phyloP scores from a whole-genome alignment of 2,888 invertebrate genomes.

The Rotaria sp. region DNA sequence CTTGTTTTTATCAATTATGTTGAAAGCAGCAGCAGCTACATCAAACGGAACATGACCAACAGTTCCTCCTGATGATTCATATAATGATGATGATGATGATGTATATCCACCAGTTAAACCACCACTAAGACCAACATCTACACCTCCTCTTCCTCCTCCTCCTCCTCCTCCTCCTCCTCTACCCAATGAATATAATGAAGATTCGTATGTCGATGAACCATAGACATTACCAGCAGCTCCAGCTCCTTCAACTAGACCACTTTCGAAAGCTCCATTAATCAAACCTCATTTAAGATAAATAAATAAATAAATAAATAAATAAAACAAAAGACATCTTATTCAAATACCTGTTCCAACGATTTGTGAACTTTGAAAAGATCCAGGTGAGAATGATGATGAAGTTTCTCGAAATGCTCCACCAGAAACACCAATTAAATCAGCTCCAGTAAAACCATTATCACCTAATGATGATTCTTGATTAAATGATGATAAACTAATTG shows the following conservation, averaged over 20 bases:
- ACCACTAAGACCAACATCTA: no score
- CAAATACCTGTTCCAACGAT: not conserved
- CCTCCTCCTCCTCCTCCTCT: not conserved
- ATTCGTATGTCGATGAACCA: not conserved
- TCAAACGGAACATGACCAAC: not conserved
- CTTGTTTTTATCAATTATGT: not conserved
- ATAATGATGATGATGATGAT: not conserved
- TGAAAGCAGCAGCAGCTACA: not conserved
- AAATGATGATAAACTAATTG: not conserved
- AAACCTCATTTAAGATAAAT: not conserved
- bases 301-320: not conserved
- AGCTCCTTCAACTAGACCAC: not conserved
- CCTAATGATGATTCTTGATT: not conserved
- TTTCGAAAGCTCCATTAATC: not conserved
- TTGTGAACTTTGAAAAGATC: not conserved
- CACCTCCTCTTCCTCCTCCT: not conserved
- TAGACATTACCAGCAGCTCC: not conserved
- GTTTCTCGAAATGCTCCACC: not conserved
- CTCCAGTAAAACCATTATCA: not conserved
- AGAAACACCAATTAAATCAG: not conserved
- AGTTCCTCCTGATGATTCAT: not conserved
- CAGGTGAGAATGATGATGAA: not conserved
- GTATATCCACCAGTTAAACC: not conserved
- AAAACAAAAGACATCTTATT: not conserved
- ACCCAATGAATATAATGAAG: not conserved